These are phyloP conservation scores for Tragelaphus scriptus DNA, from an alignment of 2,113 vertebrate genomes.

Conservation along the genomic window DNA sequence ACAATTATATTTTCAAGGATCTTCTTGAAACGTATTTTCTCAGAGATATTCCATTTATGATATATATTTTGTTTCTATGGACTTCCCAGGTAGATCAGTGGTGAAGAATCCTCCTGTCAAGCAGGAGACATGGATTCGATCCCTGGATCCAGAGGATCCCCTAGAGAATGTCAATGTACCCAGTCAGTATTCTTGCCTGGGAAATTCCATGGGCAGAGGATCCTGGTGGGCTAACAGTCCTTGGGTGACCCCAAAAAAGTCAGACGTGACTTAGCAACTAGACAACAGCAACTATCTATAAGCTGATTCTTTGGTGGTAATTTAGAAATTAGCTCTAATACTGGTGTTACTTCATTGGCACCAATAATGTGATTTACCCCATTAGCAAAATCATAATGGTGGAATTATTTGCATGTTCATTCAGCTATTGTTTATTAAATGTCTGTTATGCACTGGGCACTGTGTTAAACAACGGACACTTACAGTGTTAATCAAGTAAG, in stretches of 20 bases:
- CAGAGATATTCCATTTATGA: background rate
- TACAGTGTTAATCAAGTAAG: background rate
- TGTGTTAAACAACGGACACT: background rate
- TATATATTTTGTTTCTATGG: background rate
- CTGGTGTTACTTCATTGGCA: background rate
- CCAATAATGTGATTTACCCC: background rate
- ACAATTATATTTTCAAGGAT: background rate
- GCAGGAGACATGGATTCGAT: background rate
- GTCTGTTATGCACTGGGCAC: background rate
- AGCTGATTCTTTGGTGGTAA: background rate
- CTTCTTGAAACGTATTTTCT: background rate
- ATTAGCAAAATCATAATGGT: constrained; percentile 9
- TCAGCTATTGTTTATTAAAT: background rate
- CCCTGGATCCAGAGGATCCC: background rate
- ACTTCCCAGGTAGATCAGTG: background rate
- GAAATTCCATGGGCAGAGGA: background rate
- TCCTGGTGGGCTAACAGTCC: background rate
- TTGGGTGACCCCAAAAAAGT: background rate
- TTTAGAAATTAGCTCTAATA: constrained; percentile 12
- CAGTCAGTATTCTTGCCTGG: background rate
- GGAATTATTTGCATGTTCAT: background rate
- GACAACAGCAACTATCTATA: background rate
- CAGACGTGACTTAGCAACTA: background rate
- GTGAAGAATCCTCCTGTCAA: background rate
- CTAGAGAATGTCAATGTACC: background rate